Evolutionary conservation across 2,113 vertebrate genomes (phyloP), one percentile per base, ranked within the genome.

Genomic region (Dunckerocampus dactyliophorus): DNA sequence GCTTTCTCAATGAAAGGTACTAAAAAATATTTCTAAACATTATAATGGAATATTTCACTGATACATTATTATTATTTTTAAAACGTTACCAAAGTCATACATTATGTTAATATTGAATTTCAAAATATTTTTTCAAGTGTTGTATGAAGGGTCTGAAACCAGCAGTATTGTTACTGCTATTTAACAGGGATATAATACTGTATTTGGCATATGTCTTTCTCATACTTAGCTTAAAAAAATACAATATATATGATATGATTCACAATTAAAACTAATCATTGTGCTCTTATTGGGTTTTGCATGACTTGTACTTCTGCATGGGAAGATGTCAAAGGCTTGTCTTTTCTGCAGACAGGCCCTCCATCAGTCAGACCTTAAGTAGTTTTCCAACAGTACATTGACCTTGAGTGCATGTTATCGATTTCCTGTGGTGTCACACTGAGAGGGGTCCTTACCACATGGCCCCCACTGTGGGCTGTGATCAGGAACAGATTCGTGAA

Each of bases 351-450:
- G 88, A 57, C 47, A 34, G 73, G 89, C 86, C 89, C 89, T 90
- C 90, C 91, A 97, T 97, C 91, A 88, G 91, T 95, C 95, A 95
- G 90, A 74, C 77, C 92, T 93, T 95, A 93, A 96, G 93, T 92
- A 95, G 93, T 94, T 95, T 95, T 93, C 92, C 92, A 95, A 93
- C 93, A 96, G 92, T 94, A 94, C 92, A 94, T 95, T 97, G 95
- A 98, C 95, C 95, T 98, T 96, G 94, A 95, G 91, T 92, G 92
- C 58, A 54, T 92, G 92, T 81, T 94, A 97, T 96, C 89, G 94
- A 97, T 98, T 98, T 96, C 94, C 92, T 92, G 93, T 94, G 94
- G 93, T 87, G 80, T 90, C 84, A 90, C 82, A 64, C 92, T 91
- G 83, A 93, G 92, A 92, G 90, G 92, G 93, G 93, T 95, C 89